These are phyloP conservation scores for Pristionchus maxplancki DNA, from an alignment of 2,888 invertebrate species.

Conservation along the genomic window DNA sequence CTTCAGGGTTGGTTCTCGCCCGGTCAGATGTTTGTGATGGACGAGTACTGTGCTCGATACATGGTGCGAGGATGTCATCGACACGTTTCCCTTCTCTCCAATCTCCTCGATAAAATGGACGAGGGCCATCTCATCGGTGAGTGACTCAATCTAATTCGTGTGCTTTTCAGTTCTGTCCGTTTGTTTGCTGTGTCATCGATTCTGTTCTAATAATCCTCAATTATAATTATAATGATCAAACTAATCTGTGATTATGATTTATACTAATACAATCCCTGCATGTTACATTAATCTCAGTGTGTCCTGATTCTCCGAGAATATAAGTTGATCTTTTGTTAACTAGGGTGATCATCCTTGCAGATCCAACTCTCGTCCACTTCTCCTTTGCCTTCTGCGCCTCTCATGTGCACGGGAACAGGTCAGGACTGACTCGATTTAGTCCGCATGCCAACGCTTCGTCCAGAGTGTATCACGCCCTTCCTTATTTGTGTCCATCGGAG, in stretches of 20 bases:
- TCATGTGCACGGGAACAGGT: conserved; percentile 99
- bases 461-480: background rate
- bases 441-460: background rate
- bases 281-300: too few relatives aligned
- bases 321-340: too few relatives aligned
- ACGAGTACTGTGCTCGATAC: conserved; percentile 97
- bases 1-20: conserved; percentile 98
- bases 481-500: background rate
- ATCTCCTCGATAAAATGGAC: conserved; percentile 86
- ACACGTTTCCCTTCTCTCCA: conserved; percentile 95
- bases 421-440: background rate
- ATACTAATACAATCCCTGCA: background rate
- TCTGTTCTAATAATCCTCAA: background rate
- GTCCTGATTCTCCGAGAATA: too few relatives aligned
- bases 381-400: conserved; percentile 99
- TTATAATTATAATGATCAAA: background rate
- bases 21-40: conserved; percentile 97
- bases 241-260: background rate
- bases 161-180: background rate
- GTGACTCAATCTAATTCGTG: background rate
- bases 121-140: conserved; percentile 90
- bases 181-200: background rate
- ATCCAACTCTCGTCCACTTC: conserved; percentile 98
- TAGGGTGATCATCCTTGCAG: too few relatives aligned
- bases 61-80: conserved; percentile 94